These are phyloP conservation scores for Adelphocoris suturalis DNA, from an alignment of 2,888 invertebrate species.

Conservation along the genomic window DNA sequence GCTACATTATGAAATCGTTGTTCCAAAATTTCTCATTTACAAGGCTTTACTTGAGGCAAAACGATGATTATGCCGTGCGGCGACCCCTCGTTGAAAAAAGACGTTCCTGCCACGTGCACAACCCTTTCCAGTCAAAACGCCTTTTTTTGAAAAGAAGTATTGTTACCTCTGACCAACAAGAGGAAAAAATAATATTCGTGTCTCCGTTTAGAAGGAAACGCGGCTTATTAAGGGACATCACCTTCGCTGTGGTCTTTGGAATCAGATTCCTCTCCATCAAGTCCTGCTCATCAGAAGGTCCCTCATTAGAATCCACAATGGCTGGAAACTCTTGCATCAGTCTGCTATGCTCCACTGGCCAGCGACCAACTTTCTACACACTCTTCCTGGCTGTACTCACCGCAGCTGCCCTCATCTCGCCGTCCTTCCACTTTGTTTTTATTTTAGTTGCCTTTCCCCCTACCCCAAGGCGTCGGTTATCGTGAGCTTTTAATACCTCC, in stretches of 20 bases:
- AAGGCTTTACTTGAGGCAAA: no score
- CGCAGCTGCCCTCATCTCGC: slow-evolving; percentile 43
- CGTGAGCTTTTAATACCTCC: background rate
- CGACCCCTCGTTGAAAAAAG: background rate
- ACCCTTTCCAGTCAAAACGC: background rate
- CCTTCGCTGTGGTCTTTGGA: slow-evolving; percentile 55
- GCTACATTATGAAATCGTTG: no score
- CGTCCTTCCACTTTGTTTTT: slow-evolving; percentile 40
- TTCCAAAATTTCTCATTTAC: no score
- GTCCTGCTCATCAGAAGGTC: slow-evolving; percentile 63
- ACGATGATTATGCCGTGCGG: background rate
- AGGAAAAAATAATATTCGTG: background rate
- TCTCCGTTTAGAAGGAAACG: slow-evolving; percentile 44
- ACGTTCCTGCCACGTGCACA: slow-evolving; percentile 34
- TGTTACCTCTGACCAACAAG: slow-evolving; percentile 23
- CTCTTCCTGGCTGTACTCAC: slow-evolving; percentile 56
- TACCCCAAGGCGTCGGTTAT: background rate
- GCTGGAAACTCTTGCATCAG: slow-evolving; percentile 71
- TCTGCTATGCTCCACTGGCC: slow-evolving; percentile 67
- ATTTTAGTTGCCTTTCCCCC: background rate
- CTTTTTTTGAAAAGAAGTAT: background rate
- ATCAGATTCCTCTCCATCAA: slow-evolving; percentile 60
- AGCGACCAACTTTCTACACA: slow-evolving; percentile 70
- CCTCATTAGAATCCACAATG: slow-evolving; percentile 68
- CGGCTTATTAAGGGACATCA: slow-evolving; percentile 50